Conservation (phyloP, 2,797 vertebrate genomes). For the Acrossocheilus fasciatus region DNA sequence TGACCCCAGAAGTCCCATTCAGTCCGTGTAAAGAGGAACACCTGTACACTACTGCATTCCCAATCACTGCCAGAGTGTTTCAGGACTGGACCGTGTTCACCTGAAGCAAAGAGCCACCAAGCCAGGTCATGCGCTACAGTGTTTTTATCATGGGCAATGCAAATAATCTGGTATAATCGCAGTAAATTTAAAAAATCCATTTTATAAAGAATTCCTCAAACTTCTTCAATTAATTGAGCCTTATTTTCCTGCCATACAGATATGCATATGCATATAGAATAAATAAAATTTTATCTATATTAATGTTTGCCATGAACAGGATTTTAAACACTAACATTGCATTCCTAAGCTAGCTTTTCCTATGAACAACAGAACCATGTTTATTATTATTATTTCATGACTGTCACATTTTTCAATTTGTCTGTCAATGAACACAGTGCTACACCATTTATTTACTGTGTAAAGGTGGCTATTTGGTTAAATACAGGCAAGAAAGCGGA, state of each 20-base stretch:
- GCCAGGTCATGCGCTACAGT: neutral
- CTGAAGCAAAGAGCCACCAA: neutral
- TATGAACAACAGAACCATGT: neutral
- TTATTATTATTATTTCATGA: neutral
- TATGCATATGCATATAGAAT: neutral
- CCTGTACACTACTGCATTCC: conserved; percentile 59
- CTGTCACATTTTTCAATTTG: neutral
- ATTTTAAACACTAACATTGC: neutral
- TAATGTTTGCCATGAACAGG: neutral
- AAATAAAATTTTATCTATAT: neutral
- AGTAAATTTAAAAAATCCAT: neutral
- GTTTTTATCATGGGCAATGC: neutral
- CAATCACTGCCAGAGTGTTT: neutral
- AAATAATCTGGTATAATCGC: neutral
- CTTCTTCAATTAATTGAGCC: neutral
- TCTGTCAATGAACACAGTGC: neutral
- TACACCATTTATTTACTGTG: neutral
- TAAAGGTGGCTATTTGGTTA: neutral
- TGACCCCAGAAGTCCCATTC: conserved; percentile 64
- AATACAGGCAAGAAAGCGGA: neutral
- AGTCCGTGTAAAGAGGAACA: conserved; percentile 65
- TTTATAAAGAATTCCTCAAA: neutral
- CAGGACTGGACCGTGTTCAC: neutral
- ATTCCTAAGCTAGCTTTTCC: neutral
- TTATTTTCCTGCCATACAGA: neutral